Evolutionary conservation across 1,140 invertebrate genomes (phyloP).

Genomic region (Papilio glaucus): DNA sequence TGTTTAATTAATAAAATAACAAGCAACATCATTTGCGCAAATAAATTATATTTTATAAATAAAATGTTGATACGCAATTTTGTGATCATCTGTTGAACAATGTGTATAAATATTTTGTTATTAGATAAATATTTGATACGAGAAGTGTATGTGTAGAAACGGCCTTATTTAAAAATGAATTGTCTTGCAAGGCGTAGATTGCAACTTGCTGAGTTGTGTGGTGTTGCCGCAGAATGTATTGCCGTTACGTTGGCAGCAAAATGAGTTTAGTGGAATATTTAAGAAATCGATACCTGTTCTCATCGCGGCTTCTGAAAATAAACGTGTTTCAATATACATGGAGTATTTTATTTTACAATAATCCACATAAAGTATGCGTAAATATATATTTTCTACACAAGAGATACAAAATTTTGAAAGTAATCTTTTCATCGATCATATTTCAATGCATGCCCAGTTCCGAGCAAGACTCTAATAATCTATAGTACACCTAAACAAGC

Average conservation of each 20-base stretch:
- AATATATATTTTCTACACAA: too few relatives aligned
- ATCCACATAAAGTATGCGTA: too few relatives aligned
- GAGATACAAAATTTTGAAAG: too few relatives aligned
- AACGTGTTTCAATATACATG: slow-evolving; percentile 23
- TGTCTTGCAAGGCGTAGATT: not conserved
- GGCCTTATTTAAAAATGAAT: slow-evolving; percentile 12
- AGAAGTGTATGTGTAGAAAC: slow-evolving; percentile 1
- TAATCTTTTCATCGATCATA: too few relatives aligned
- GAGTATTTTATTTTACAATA: not conserved
- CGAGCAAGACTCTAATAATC: too few relatives aligned
- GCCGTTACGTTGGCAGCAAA: slow-evolving; percentile 14
- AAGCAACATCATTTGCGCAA: not conserved
- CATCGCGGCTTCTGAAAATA: slow-evolving; percentile 31
- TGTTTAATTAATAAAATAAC: not conserved
- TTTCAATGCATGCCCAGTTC: too few relatives aligned
- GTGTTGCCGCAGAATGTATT: slow-evolving; percentile 6
- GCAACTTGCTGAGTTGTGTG: not conserved
- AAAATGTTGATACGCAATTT: not conserved
- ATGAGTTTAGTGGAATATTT: slow-evolving; percentile 27
- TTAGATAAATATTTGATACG: not conserved
- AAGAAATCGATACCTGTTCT: slow-evolving; percentile 29
- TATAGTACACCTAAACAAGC: too few relatives aligned
- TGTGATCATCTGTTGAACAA: not conserved
- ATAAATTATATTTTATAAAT: not conserved
- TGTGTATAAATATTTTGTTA: not conserved